Conservation (phyloP, 2,113 vertebrate species). For the Athene cunicularia region DNA sequence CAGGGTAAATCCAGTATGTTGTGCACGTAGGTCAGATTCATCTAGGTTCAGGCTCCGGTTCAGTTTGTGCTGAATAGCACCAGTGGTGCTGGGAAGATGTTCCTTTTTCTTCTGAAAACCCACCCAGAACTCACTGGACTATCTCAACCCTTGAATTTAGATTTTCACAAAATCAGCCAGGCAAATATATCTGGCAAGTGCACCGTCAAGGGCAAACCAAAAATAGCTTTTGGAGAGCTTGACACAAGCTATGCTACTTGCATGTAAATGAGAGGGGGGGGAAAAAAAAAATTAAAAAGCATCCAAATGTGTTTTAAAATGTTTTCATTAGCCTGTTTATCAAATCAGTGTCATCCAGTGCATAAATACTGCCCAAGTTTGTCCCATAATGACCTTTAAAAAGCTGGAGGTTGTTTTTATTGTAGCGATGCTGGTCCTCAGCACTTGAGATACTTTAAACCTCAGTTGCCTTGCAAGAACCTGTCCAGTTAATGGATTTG, state of each 20-base stretch:
- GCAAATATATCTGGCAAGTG: not conserved
- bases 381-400: not conserved
- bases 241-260: not conserved
- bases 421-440: not conserved
- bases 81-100: not conserved
- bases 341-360: not conserved
- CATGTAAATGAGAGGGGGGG: not conserved
- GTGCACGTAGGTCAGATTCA: accelerated
- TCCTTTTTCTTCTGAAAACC: not conserved
- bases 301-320: not conserved
- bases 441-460: not conserved
- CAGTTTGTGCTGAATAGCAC: not conserved
- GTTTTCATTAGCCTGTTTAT: not conserved
- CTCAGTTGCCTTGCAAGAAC: not conserved
- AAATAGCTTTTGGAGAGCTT: not conserved
- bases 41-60: not conserved
- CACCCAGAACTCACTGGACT: not conserved
- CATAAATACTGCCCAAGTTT: not conserved
- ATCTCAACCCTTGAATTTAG: not conserved
- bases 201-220: not conserved
- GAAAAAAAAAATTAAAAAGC: not conserved
- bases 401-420: not conserved
- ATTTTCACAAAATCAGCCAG: not conserved
- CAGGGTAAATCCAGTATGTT: not conserved
- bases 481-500: not conserved